Evolutionary conservation across 2,113 vertebrate genomes (phyloP).

Genomic region (Colinus virginianus): DNA sequence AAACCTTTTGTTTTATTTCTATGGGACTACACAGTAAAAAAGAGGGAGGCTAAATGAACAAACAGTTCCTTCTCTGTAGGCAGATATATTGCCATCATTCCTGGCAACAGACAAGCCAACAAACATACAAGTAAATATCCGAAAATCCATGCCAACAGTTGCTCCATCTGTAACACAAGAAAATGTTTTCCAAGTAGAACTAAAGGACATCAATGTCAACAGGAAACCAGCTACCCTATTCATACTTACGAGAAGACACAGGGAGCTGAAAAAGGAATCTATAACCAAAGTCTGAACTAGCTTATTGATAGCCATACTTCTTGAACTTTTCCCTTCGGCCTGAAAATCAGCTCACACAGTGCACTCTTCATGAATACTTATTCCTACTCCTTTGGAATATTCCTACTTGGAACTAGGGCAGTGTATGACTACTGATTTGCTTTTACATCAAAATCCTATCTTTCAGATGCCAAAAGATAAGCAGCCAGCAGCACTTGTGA

Average conservation of each 20-base stretch:
- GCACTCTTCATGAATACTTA: background rate
- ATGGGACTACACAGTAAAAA: background rate
- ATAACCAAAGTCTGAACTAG: background rate
- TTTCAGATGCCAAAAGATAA: background rate
- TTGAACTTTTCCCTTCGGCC: background rate
- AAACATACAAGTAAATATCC: background rate
- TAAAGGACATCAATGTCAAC: background rate
- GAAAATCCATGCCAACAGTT: background rate
- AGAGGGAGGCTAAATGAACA: background rate
- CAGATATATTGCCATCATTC: background rate
- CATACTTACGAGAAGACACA: background rate
- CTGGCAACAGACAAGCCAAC: background rate
- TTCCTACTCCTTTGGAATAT: background rate
- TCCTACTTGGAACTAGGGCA: background rate
- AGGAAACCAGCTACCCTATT: background rate
- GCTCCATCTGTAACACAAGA: background rate
- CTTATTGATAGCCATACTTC: background rate
- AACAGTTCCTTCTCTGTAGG: background rate
- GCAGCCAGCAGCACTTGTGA: rapidly evolving
- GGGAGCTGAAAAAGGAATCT: background rate
- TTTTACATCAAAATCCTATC: background rate
- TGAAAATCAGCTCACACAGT: background rate
- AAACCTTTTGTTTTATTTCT: background rate
- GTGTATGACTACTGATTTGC: background rate
- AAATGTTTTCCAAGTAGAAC: background rate